phyloP scores from a whole-genome alignment of 2,888 invertebrate species.

The Nemotelus nigrinus region DNA sequence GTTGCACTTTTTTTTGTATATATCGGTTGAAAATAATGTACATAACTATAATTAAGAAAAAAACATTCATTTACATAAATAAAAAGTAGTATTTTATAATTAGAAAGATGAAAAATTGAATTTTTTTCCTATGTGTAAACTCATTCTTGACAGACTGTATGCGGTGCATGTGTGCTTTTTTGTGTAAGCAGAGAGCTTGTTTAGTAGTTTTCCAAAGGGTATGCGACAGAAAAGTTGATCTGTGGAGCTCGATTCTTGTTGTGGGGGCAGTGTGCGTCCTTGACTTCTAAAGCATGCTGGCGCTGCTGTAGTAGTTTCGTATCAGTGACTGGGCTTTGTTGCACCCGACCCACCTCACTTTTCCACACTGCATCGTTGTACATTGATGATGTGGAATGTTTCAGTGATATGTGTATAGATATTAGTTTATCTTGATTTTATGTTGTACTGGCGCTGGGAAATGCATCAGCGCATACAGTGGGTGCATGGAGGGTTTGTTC shows the following conservation, averaged over 20 bases:
- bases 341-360: slow-evolving; percentile 38
- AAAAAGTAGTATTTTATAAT: no score
- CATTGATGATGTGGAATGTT: not conserved
- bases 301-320: not conserved
- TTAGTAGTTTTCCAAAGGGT: not conserved
- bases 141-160: not conserved
- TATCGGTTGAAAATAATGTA: no score
- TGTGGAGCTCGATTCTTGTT: not conserved
- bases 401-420: no score
- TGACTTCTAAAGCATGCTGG: slow-evolving; percentile 37
- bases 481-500: no score
- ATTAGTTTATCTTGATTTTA: no score
- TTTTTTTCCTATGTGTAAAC: no score
- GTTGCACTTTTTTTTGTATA: no score
- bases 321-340: not conserved
- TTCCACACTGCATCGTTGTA: not conserved
- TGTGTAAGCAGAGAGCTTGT: not conserved
- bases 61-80: no score
- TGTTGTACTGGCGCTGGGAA: no score
- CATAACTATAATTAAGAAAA: no score
- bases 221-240: not conserved
- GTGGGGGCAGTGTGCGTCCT: slow-evolving; percentile 41
- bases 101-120: no score
- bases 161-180: not conserved
- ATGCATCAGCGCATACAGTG: no score